Base-by-base conservation (phyloP, 2,797 vertebrate genomes). In the Sebastes nivosus region DNA sequence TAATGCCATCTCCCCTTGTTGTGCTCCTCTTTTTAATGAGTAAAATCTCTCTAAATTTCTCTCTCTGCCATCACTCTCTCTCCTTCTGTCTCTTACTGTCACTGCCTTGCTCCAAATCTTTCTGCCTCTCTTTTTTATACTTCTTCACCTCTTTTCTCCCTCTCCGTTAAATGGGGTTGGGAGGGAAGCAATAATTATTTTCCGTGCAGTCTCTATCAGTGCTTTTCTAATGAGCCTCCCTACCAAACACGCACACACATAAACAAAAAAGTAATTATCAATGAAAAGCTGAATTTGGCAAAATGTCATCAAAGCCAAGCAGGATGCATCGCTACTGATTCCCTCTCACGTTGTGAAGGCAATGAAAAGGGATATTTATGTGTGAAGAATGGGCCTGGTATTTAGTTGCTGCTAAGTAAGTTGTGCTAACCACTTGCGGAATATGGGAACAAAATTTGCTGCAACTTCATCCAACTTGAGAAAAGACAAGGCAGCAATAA, bases 1-100 rank as follows among this genome's bases (percentile, higher is more conserved):
- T 94, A 94, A 94, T 93, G 75, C 82, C 88, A 80, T 87, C 90
- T 91, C 80, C 86, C 81, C 90, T 91, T 93, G 89, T 93, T 94
- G 88, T 92, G 86, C 85, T 92, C 77, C 78, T 92, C 89, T 89
- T 92, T 92, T 88, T 94, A 92, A 93, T 88, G 92, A 92, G 87
- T 90, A 77, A 89, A 93, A 93, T 93, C 90, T 90, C 85, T 79
- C 75, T 61, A 86, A 85, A 89, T 86, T 84, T 87, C 88, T 82
- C 66, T 76, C 68, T 42, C 67, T 57, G 61, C 67, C 83, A 81
- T 85, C 86, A 55, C 75, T 87, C 85, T 85, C 81, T 24, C 74
- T 36, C 16, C 32, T 11, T 73, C 79, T 59, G 67, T 72, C 78
- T 72, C 60, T 8, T 55, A 52, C 74, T 24, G 79, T 87, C 77